Base-by-base conservation (phyloP, 2,888 invertebrate genomes). In the Melanostoma mellinum region DNA sequence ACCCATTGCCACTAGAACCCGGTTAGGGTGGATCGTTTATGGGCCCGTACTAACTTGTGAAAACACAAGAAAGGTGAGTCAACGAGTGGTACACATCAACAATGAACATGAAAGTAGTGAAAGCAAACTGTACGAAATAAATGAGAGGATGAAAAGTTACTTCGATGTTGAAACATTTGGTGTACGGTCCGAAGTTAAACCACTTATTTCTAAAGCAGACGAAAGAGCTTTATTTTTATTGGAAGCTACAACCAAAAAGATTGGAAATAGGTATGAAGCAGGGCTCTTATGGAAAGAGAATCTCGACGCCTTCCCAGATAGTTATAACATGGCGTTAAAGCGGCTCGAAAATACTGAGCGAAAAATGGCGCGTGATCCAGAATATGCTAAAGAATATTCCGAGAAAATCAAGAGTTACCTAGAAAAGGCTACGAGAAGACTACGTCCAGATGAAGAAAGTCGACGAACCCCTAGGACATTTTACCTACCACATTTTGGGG, bases 401-500 rank as follows among this genome's bases (percentile, higher is more conserved):
- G 32, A 68, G 3, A 72, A 79, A 30, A 65, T 86, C 9, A 33
- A 73, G 36, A 78, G 86, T 33, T 87, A 84, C 33, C 33, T 86
- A 10, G 56, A 30, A 86, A 87, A 75, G 82, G 82, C 5, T 87
- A 87, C 85, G 0, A 65, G 84, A 30, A 76, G 79, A 48, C 60
- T 85, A 10, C 58, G 52, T 10, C 53, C 68, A 20, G 74, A 69
- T 10, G 86, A 88, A 74, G 30, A 78, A n/a, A 3, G 30, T 1
- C 8, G 3, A 5, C 38, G 30, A 48, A 32, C 33, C n/a, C 30
- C 44, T 6, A 35, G 69, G 33, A 86, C 65, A 2, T 88, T 87
- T 87, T 88, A 87, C 61, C 10, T 88, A n/a, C 87, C 88, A 0
- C 85, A 86, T 32, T 86, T 87, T 38, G 82, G n/a, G 0, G 85